Base-by-base conservation (phyloP, 2,888 invertebrate genomes). In the Nemotelus pantherinus region DNA sequence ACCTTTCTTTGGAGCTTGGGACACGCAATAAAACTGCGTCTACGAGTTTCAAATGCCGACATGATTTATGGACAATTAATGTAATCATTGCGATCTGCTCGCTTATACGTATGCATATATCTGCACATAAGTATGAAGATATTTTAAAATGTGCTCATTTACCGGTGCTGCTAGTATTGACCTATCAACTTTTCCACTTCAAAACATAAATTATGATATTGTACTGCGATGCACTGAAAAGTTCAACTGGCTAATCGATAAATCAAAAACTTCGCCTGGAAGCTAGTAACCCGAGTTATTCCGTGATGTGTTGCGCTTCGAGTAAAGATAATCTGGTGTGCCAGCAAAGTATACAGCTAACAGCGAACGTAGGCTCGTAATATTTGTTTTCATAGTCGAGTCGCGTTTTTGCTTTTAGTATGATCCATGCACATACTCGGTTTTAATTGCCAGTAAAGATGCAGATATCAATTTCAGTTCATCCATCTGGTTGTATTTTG, bases 161-260 rank as follows among this genome's bases (percentile, higher is more conserved):
- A 50, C 10, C 57, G 10, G 4, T 25, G 57, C 57, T 57, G 57
- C 10, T 9, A 25, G n/a, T 57, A 57, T 67, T 67, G 70, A 70
- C 70, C 70, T 70, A 70, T 70, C 70, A 39, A 70, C 70, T 41
- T 70, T 70, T 70, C 10, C 50, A 25, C 53, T 45, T 53, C 47
- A 39, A 9, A 3, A 25, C 50, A 70, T 70, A 70, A 70, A 70
- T 55, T 55, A 70, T 70, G 53, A 55, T 70, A 25, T 70, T 70
- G 55, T 43, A 25, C 25, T 25, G 25, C 25, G 70, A 70, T 70
- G 55, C 70, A 55, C 55, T 53, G 7, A 53, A 70, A 70, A 70
- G 70, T 70, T 70, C 55, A 70, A 70, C n/a, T 44, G 43, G 55
- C 70, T 55, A 55, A 55, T 70, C 50, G 55, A 70, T 70, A 70